phyloP scores from a whole-genome alignment of 2,888 invertebrate genomes.

The Nysson spinosus region DNA sequence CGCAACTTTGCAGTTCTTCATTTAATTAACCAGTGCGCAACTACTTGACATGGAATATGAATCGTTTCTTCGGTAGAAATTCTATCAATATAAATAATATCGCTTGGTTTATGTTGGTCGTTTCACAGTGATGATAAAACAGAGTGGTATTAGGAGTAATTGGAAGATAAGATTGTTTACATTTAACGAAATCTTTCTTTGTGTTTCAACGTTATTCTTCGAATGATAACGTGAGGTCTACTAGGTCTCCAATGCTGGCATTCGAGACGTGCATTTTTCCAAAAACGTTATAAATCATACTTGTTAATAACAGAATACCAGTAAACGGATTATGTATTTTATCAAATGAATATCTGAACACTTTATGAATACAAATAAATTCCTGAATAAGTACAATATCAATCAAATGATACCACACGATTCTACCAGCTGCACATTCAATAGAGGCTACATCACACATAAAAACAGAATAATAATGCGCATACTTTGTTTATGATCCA shows the following conservation, averaged over 20 bases:
- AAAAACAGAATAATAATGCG: slow-evolving; percentile 20
- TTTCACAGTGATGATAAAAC: too few relatives aligned
- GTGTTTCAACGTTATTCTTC: background rate
- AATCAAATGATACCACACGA: slow-evolving; percentile 20
- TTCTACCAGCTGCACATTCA: slow-evolving; percentile 57
- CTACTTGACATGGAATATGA: background rate
- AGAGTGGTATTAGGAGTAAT: too few relatives aligned
- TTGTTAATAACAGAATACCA: slow-evolving; percentile 1
- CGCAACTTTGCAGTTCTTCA: slow-evolving; percentile 11
- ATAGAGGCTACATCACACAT: slow-evolving; percentile 38
- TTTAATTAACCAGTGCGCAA: slow-evolving; percentile 4
- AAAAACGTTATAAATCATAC: background rate
- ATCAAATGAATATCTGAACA: too few relatives aligned
- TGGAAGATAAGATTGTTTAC: too few relatives aligned
- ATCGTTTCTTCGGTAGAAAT: too few relatives aligned
- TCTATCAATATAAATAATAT: too few relatives aligned
- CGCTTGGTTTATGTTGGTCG: too few relatives aligned
- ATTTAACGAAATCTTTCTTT: background rate
- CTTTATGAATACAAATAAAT: slow-evolving; percentile 9
- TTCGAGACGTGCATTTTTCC: slow-evolving; percentile 26
- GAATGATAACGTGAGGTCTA: slow-evolving; percentile 7
- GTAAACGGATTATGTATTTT: too few relatives aligned
- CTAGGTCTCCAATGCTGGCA: slow-evolving; percentile 52
- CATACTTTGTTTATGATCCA: slow-evolving; percentile 13
- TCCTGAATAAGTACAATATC: slow-evolving; percentile 19